A percentile compares a stretch with the other conserved stretches of the same genome.
phyloP scores from a whole-genome alignment of 2,797 vertebrate genomes.

The Oceanodroma leucorhoa region DNA sequence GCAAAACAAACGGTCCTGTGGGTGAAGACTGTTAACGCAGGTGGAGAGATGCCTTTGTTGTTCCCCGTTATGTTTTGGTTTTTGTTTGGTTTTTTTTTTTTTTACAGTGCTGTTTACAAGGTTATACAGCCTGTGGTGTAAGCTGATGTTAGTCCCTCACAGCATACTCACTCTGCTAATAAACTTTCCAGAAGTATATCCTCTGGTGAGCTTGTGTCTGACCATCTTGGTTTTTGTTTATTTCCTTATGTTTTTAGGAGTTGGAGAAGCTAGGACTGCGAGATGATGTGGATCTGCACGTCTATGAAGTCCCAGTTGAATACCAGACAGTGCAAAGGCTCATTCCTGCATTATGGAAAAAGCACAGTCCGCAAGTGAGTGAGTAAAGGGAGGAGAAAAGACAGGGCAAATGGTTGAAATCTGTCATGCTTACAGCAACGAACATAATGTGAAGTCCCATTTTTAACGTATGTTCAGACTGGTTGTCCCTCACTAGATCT shows the following conservation, averaged over 20 bases:
- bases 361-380: slow-evolving; percentile 88
- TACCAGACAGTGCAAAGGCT: slow-evolving; percentile 88
- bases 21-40: background rate
- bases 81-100: too few species aligned
- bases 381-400: background rate
- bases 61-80: fast-evolving
- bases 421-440: fast-evolving
- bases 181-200: background rate
- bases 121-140: background rate
- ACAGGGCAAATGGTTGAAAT: too few species aligned
- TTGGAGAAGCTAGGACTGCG: slow-evolving; percentile 87
- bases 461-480: fast-evolving
- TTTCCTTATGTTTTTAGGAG: slow-evolving; percentile 76
- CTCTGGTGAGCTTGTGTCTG: background rate
- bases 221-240: background rate
- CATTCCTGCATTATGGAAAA: slow-evolving; percentile 88
- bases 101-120: background rate
- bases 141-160: background rate
- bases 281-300: slow-evolving; percentile 82
- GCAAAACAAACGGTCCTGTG: background rate
- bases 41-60: background rate
- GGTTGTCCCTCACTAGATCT: background rate
- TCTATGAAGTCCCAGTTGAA: slow-evolving; percentile 92
- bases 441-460: fast-evolving
- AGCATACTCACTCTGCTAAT: fast-evolving